phyloP scores from a whole-genome alignment of 2,113 vertebrate genomes.

The Speoplatyrhinus poulsoni region DNA sequence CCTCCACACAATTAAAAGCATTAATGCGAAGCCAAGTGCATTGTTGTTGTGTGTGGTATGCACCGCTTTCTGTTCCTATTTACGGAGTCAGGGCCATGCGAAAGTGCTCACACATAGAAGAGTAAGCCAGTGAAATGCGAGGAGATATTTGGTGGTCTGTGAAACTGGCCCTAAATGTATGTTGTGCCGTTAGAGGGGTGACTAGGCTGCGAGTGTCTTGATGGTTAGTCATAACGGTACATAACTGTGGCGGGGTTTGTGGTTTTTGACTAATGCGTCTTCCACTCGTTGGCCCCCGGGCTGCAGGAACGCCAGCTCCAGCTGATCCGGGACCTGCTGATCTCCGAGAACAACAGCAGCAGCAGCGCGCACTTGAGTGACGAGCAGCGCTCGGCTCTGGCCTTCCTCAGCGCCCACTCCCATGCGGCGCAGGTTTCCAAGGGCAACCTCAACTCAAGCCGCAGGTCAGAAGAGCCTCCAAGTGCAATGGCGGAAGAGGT shows the following conservation, averaged over 20 bases:
- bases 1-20: too few species aligned
- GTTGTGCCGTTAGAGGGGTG: too few species aligned
- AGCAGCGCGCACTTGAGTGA: slow-evolving; percentile 89
- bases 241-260: not conserved
- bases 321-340: slow-evolving; percentile 89
- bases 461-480: slow-evolving; percentile 74
- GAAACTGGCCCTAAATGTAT: too few species aligned
- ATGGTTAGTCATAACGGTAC: too few species aligned
- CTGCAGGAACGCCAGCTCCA: slow-evolving; percentile 89
- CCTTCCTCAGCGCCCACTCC: slow-evolving; percentile 87
- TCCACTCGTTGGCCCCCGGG: slow-evolving; percentile 23
- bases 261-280: not conserved
- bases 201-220: too few species aligned
- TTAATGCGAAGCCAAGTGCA: too few species aligned
- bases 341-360: slow-evolving; percentile 83
- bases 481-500: not conserved
- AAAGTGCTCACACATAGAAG: too few species aligned
- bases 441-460: slow-evolving; percentile 73
- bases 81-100: too few species aligned
- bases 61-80: too few species aligned
- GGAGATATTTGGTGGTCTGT: too few species aligned
- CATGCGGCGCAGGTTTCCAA: slow-evolving; percentile 65
- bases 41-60: too few species aligned
- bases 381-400: slow-evolving; percentile 89
- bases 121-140: too few species aligned